These are phyloP conservation scores for Prorops nasuta DNA, from an alignment of 1,140 invertebrate species.

Conservation along the genomic window DNA sequence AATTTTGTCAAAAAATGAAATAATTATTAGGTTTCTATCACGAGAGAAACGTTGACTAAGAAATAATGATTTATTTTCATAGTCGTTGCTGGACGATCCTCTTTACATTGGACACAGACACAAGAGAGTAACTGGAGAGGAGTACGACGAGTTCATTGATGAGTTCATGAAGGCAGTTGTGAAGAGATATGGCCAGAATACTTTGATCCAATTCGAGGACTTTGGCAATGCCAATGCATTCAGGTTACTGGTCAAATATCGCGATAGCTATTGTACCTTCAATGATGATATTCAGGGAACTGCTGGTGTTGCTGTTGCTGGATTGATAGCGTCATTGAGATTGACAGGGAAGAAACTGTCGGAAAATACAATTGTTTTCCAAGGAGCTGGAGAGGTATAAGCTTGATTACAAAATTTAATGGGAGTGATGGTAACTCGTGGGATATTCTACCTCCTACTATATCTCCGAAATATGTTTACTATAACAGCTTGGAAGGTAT, in stretches of 20 bases:
- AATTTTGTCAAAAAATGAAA: too few relatives aligned
- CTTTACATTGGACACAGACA: conserved; percentile 90
- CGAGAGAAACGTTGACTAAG: too few relatives aligned
- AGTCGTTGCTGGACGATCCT: conserved; percentile 80
- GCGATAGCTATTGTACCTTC: conserved; percentile 85
- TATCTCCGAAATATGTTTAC: too few relatives aligned
- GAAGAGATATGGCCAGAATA: conserved; percentile 77
- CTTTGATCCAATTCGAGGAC: conserved; percentile 91
- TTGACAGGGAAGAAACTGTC: conserved; percentile 75
- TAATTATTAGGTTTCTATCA: too few relatives aligned
- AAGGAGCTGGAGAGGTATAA: conserved; percentile 84
- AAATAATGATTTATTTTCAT: too few relatives aligned
- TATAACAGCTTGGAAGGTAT: too few relatives aligned
- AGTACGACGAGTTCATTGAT: conserved; percentile 92
- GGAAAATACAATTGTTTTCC: conserved; percentile 85
- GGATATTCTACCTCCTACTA: too few relatives aligned
- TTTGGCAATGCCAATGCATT: conserved; percentile 93
- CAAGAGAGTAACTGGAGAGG: conserved; percentile 72
- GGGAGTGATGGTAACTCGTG: too few relatives aligned
- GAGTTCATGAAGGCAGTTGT: conserved; percentile 96
- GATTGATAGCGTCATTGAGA: conserved; percentile 78
- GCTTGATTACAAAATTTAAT: too few relatives aligned
- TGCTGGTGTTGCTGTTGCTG: conserved; percentile 86
- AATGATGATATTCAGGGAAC: conserved; percentile 97
- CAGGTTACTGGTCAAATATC: conserved; percentile 80